Evolutionary conservation across 2,113 vertebrate genomes (phyloP), one percentile per base, ranked within the genome.

Genomic region (Cercocebus atys): DNA sequence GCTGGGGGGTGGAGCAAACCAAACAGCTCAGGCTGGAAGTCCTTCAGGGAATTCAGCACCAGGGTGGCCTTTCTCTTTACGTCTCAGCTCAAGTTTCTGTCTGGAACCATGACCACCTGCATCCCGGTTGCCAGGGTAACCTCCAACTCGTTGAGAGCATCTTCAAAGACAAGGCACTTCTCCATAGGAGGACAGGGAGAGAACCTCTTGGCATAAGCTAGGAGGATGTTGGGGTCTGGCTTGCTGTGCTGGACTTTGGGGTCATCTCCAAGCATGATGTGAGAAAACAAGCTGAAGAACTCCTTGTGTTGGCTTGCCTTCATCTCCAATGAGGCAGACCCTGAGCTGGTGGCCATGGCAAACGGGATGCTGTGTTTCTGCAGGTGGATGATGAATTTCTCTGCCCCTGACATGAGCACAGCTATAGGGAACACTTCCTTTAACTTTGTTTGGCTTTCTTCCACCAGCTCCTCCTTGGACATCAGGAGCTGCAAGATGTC

Each of bases 71-170:
- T 98, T 96, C 95, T 98, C 30, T 98, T 99, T 40, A 99, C 97
- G 47, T 98, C 90, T 4, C 86, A 98, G 97, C 98, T 98, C 96
- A 99, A 97, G 64, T 99, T 99, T 76, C 98, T 97, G 72, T 99
- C 99, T 0, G 99, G 99, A 86, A 99, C 98, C 99, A 99, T 99
- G 94, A 99, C 99, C 17, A 99, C 99, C 98, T 99, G 99, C 99
- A 99, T 99, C 30, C 99, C 99, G 0, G 99, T 99, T 2, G 98
- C 98, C 70, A 99, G 90, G 0, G 98, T 99, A 0, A 99, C 99
- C 97, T 98, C 98, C 45, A 99, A 99, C 0, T 99, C 99, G 7
- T 99, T 99, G 64, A 99, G 99, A 13, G 99, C 99, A 32, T 99
- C 99, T 98, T 99, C 99, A 94, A 99, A 99, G 92, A 99, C 99